Conservation (phyloP, 2,888 invertebrate genomes). For the Anticlea derivata region DNA sequence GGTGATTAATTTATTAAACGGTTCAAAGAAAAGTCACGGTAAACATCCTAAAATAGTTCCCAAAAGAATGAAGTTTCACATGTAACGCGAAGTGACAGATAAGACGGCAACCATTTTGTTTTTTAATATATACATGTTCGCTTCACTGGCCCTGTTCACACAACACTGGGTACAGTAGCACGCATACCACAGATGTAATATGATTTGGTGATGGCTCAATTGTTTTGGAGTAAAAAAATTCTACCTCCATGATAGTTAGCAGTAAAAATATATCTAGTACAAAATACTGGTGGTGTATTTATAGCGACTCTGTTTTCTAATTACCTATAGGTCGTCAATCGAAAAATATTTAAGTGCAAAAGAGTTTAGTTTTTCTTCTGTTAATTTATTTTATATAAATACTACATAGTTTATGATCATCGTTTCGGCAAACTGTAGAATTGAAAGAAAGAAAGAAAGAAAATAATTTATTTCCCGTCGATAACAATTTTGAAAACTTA, state of each 20-base stretch:
- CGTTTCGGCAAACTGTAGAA: no score
- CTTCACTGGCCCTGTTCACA: slow-evolving; percentile 35
- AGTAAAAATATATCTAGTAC: background rate
- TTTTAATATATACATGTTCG: slow-evolving; percentile 37
- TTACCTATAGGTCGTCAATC: no score
- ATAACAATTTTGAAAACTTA: no score
- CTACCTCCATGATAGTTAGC: slow-evolving; percentile 2
- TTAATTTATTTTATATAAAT: no score
- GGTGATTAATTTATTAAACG: no score
- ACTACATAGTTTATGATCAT: no score
- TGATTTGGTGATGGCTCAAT: slow-evolving; percentile 24
- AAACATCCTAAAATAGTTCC: slow-evolving; percentile 13
- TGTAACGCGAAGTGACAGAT: slow-evolving; percentile 28
- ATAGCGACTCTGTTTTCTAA: no score
- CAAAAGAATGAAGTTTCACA: slow-evolving; percentile 21
- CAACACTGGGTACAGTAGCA: slow-evolving; percentile 25
- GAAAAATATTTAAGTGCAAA: no score
- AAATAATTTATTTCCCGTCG: no score
- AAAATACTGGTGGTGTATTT: no score
- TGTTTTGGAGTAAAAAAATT: slow-evolving; percentile 17
- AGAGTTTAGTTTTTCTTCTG: no score
- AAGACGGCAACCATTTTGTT: slow-evolving; percentile 35
- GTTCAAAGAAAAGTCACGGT: background rate
- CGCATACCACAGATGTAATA: slow-evolving; percentile 19
- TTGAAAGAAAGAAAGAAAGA: no score